phyloP scores from a whole-genome alignment of 53 echinoderm and acorn worm genomes.

The Temnopleurus reevesii region DNA sequence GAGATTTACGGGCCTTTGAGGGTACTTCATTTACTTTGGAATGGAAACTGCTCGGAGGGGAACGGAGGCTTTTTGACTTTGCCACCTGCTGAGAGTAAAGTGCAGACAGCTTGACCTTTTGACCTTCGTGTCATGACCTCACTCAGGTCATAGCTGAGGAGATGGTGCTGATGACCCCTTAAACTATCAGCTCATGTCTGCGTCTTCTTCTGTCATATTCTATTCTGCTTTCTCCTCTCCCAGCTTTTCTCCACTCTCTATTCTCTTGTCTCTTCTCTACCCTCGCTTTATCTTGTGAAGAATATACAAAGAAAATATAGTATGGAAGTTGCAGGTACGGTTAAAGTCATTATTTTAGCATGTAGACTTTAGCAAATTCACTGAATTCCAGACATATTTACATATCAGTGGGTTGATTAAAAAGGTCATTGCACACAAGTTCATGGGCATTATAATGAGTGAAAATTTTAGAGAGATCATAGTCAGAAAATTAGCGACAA shows the following conservation, averaged over 20 bases:
- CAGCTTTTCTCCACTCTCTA: not conserved
- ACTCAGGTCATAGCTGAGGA: not conserved
- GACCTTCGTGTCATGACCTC: constrained; percentile 29
- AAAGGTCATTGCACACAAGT: too few species aligned
- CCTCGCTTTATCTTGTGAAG: not conserved
- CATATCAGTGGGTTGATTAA: too few species aligned
- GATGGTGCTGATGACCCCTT: not conserved
- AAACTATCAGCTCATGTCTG: not conserved
- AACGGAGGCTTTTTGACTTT: not conserved
- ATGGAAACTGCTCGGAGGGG: constrained; percentile 18
- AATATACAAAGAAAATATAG: too few species aligned
- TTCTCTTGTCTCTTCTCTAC: not conserved
- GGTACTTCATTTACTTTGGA: constrained; percentile 1
- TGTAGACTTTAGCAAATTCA: too few species aligned
- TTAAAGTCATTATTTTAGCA: too few species aligned
- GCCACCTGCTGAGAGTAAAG: constrained; percentile 46
- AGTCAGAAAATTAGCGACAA: too few species aligned
- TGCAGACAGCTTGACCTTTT: constrained; percentile 31
- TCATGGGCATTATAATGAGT: too few species aligned
- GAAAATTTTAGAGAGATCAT: too few species aligned
- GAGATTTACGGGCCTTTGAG: not conserved
- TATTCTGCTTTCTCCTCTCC: not conserved
- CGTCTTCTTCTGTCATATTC: too few species aligned
- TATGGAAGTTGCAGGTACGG: too few species aligned
- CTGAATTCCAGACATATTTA: too few species aligned